These are phyloP conservation scores for Tupaia chinensis DNA, from an alignment of 2,113 vertebrate genomes.

Conservation along the genomic window DNA sequence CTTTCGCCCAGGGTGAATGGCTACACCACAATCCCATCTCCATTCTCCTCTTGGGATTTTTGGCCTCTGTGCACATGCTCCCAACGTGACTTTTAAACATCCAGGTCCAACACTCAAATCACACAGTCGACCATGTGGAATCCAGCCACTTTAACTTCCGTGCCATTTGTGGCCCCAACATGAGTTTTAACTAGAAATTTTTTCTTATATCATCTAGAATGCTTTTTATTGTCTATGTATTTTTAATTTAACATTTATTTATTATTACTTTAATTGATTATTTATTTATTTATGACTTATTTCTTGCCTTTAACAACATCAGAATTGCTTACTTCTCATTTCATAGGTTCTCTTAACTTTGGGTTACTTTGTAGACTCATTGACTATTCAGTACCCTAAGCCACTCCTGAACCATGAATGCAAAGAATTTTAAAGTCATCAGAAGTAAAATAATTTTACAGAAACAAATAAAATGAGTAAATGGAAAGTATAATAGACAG, in stretches of 20 bases:
- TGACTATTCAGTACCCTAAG: neutral
- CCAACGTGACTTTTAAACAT: too few relatives aligned
- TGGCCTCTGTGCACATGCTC: too few relatives aligned
- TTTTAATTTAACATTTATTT: neutral
- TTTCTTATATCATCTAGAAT: neutral
- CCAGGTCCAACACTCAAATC: too few relatives aligned
- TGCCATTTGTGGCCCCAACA: too few relatives aligned
- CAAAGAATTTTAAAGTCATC: neutral
- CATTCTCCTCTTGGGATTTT: too few relatives aligned
- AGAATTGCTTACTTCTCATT: neutral
- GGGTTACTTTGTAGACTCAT: neutral
- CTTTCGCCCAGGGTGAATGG: too few relatives aligned
- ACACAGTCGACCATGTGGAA: too few relatives aligned
- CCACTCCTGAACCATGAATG: neutral
- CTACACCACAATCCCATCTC: too few relatives aligned
- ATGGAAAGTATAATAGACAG: neutral
- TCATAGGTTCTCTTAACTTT: neutral
- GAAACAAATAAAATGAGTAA: neutral
- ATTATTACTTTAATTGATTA: neutral
- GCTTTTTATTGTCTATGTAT: too few relatives aligned
- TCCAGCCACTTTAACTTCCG: too few relatives aligned
- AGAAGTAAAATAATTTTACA: neutral
- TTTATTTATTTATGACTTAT: neutral
- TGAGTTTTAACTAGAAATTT: neutral
- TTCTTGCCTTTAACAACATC: neutral